Evolutionary conservation across 2,888 invertebrate species (phyloP).

Genomic region (Venusia cambrica): DNA sequence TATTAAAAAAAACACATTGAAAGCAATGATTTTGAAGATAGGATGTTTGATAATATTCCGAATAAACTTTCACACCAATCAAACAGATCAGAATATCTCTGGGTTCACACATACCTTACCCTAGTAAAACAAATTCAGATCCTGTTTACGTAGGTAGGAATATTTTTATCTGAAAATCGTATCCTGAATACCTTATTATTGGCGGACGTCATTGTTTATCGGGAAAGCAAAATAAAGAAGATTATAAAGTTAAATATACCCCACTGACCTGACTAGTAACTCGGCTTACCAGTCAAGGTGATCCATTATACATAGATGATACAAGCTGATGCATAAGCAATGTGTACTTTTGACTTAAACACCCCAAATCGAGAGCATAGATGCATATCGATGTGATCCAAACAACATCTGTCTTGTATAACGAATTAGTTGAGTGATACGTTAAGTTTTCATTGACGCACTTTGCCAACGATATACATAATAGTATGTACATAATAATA

Average conservation of each 20-base stretch:
- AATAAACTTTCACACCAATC: too few species aligned
- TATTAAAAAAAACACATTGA: too few species aligned
- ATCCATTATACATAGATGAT: constrained; percentile 22
- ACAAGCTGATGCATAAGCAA: constrained; percentile 22
- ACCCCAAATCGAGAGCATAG: constrained; percentile 14
- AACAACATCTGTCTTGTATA: constrained; percentile 24
- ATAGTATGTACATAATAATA: constrained; percentile 57
- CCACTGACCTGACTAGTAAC: constrained; percentile 20
- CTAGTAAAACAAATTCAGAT: too few species aligned
- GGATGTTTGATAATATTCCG: too few species aligned
- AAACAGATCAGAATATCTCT: too few species aligned
- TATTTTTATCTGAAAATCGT: too few species aligned
- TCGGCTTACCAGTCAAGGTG: constrained; percentile 23
- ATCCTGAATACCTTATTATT: constrained; percentile 4
- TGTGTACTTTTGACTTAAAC: constrained; percentile 10
- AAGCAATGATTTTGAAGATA: too few species aligned
- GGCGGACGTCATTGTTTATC: constrained; percentile 13
- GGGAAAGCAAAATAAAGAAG: constrained; percentile 8
- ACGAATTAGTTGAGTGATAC: constrained; percentile 25
- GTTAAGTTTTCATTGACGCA: constrained; percentile 44
- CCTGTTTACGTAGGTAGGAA: too few species aligned
- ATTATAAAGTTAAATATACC: constrained; percentile 18
- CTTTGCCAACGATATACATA: constrained; percentile 47
- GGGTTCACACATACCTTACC: too few species aligned
- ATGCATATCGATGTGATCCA: constrained; percentile 13